Evolutionary conservation across 2,797 vertebrate species (phyloP).

Genomic region (Aselliscus stoliczkanus): DNA sequence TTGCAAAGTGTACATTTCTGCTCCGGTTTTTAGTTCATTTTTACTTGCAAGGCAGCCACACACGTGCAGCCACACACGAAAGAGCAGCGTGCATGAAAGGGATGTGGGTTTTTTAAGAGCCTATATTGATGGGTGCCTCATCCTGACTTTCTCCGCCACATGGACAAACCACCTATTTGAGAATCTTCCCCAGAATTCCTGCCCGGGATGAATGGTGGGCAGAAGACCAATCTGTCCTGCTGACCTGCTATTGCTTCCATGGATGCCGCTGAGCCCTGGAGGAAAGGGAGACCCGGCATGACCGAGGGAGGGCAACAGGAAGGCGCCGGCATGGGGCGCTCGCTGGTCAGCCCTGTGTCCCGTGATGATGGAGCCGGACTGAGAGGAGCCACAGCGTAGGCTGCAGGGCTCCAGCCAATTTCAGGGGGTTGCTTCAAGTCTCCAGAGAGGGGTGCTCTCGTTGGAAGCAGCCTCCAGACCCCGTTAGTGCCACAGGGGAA

Average conservation of each 20-base stretch:
- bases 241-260: fast-evolving
- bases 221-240: not conserved
- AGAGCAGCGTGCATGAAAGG: fast-evolving
- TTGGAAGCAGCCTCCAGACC: not conserved
- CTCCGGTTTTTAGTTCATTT: not conserved
- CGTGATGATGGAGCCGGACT: not conserved
- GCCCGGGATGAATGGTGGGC: not conserved
- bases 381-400: fast-evolving
- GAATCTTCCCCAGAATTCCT: not conserved
- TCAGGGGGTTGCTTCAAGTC: not conserved
- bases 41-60: not conserved
- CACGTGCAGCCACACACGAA: fast-evolving
- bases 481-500: fast-evolving
- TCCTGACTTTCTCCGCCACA: fast-evolving
- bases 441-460: not conserved
- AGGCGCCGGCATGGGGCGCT: fast-evolving
- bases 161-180: not conserved
- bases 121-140: fast-evolving
- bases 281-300: not conserved
- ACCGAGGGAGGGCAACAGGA: not conserved
- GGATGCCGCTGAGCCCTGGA: too few species aligned
- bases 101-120: fast-evolving
- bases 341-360: fast-evolving
- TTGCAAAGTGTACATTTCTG: not conserved
- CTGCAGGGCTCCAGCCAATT: not conserved